Conservation (phyloP, 1,140 invertebrate genomes). For the Ptiloglossa arizonensis region DNA sequence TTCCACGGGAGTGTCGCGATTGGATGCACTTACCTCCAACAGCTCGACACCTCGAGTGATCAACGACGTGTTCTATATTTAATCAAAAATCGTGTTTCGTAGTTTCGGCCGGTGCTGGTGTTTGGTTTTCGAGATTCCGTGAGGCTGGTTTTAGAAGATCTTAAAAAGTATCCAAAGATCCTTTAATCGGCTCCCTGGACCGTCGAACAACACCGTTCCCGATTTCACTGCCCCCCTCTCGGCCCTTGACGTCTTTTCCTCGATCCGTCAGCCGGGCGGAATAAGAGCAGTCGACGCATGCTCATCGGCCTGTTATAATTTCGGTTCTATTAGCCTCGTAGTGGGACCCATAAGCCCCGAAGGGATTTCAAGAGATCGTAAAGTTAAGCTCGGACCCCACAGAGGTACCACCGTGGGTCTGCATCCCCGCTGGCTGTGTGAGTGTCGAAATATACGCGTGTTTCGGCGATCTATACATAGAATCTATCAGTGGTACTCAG, state of each 20-base stretch:
- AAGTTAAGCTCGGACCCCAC: conserved; percentile 78
- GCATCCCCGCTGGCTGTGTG: not conserved
- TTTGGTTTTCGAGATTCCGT: not conserved
- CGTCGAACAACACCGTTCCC: conserved; percentile 29
- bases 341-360: conserved; percentile 67
- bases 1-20: too few species aligned
- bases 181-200: conserved; percentile 38
- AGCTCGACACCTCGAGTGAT: too few species aligned
- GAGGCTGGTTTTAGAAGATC: not conserved
- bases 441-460: not conserved
- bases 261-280: conserved; percentile 75
- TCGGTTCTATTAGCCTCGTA: conserved; percentile 78
- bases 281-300: conserved; percentile 82
- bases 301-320: conserved; percentile 82
- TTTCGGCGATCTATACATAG: conserved; percentile 5
- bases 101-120: not conserved
- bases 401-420: conserved; percentile 43
- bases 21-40: too few species aligned
- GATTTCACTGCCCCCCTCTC: conserved; percentile 24
- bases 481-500: conserved; percentile 15
- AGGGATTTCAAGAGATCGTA: conserved; percentile 79
- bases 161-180: conserved; percentile 36
- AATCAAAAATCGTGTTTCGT: too few species aligned
- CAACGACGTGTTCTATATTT: too few species aligned
- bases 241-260: conserved; percentile 46